Evolutionary conservation across 2,888 invertebrate genomes (phyloP).

Genomic region (Pollenia labialis): DNA sequence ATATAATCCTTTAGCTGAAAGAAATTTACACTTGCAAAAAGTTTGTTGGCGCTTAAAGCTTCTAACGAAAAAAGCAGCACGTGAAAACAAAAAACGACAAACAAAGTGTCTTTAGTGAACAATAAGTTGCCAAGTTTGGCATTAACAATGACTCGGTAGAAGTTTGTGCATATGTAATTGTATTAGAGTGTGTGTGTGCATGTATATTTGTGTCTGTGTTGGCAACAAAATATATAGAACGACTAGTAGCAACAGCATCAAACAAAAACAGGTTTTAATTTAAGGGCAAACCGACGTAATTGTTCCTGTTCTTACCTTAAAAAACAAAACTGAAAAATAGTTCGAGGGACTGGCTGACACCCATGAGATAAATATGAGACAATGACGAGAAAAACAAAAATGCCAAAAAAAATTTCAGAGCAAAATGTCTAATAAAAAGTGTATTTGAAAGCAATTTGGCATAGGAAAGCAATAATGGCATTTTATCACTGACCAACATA

Average conservation of each 20-base stretch:
- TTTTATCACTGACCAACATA: not conserved
- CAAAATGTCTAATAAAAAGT: not conserved
- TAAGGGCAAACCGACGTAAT: slow-evolving; percentile 23
- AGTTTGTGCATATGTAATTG: slow-evolving; percentile 27
- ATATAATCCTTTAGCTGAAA: slow-evolving; percentile 71
- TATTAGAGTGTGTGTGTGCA: slow-evolving; percentile 75
- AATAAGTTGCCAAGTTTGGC: slow-evolving; percentile 79
- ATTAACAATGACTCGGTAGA: slow-evolving; percentile 76
- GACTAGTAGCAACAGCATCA: slow-evolving; percentile 22
- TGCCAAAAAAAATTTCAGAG: not conserved
- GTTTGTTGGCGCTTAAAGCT: slow-evolving; percentile 72
- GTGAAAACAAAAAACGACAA: slow-evolving; percentile 53
- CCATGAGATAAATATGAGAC: not conserved
- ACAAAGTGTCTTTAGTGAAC: slow-evolving; percentile 68
- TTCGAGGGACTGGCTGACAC: not conserved
- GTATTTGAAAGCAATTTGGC: not conserved
- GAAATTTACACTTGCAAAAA: slow-evolving; percentile 72
- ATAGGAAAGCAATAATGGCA: not conserved
- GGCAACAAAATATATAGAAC: slow-evolving; percentile 24
- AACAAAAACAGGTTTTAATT: slow-evolving; percentile 29
- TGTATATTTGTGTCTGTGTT: slow-evolving; percentile 72
- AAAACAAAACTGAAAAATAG: not conserved
- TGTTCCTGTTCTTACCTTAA: slow-evolving; percentile 7
- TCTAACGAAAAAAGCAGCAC: slow-evolving; percentile 47
- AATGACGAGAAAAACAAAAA: not conserved